A percentile compares a stretch with the other conserved stretches of the same genome.
Evolutionary conservation across 2,797 vertebrate genomes (phyloP).

Genomic region (Synanceia verrucosa): DNA sequence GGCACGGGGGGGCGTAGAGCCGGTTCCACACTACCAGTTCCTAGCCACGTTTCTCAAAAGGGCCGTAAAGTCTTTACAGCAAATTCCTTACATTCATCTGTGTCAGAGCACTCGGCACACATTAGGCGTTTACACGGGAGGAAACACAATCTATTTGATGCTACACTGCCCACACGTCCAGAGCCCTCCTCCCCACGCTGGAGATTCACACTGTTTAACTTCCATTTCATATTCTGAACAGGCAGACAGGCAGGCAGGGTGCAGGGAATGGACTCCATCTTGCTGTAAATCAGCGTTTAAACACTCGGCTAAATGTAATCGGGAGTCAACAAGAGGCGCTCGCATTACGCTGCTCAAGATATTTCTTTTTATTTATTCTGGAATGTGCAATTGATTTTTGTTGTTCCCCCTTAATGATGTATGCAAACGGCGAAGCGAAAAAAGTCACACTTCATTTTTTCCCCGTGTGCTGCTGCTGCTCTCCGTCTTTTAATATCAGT

Average conservation of each 20-base stretch:
- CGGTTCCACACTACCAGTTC: slow-evolving; percentile 70
- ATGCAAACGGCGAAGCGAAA: slow-evolving; percentile 69
- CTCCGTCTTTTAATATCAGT: slow-evolving; percentile 73
- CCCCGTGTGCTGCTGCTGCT: slow-evolving; percentile 16
- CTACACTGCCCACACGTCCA: slow-evolving; percentile 85
- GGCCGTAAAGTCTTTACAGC: slow-evolving; percentile 83
- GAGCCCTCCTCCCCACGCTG: slow-evolving; percentile 74
- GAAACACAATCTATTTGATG: slow-evolving; percentile 88
- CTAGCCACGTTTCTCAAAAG: slow-evolving; percentile 80
- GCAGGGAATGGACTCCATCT: slow-evolving; percentile 74
- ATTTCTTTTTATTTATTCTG: slow-evolving; percentile 80
- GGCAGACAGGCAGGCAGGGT: slow-evolving; percentile 70
- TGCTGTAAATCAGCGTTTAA: slow-evolving; percentile 82
- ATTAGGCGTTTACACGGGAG: slow-evolving; percentile 85
- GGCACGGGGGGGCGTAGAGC: slow-evolving; percentile 56
- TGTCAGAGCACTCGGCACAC: slow-evolving; percentile 81
- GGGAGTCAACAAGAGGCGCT: slow-evolving; percentile 76
- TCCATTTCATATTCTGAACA: slow-evolving; percentile 84
- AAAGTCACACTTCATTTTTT: slow-evolving; percentile 70
- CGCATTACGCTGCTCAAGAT: slow-evolving; percentile 59
- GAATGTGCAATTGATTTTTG: slow-evolving; percentile 77
- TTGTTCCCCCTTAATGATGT: slow-evolving; percentile 68
- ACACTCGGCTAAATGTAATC: slow-evolving; percentile 76
- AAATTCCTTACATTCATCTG: slow-evolving; percentile 87
- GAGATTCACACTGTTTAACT: slow-evolving; percentile 83